Base-by-base conservation (phyloP, 1,140 invertebrate species). In the Akabosia matsudoensis region DNA sequence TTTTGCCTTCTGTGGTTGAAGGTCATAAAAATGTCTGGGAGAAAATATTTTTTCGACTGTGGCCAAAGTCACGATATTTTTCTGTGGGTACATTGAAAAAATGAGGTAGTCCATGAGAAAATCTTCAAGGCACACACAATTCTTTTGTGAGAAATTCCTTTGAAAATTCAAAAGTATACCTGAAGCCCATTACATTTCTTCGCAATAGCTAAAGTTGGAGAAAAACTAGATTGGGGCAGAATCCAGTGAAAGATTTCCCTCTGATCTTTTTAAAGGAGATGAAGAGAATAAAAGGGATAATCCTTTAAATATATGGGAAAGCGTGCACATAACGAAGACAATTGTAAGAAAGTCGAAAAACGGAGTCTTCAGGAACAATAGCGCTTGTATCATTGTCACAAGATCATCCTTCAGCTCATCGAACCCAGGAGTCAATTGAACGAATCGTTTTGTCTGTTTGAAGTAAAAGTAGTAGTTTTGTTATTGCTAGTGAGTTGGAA, bases 1-100 rank as follows among this genome's bases (percentile, higher is more conserved):
- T 45, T 45, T 45, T 45, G 7, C 37, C 37, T 45, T 45, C 18
- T 56, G 54, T 56, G 54, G 37, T 45, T 45, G 54, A 56, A 56
- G 54, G 10, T 56, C 54, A 24, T 56, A 56, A 56, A 56, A 56
- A 56, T 56, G 54, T 56, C 54, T 56, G 10, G 37, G 37, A 45
- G 18, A 45, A 45, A 45, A 10, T 10, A 10, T 45, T 45, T 45
- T 45, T 45, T 18, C 18, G 7, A 18, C 37, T 45, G 7, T 45
- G 37, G 37, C 37, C 18, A 10, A 18, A 45, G 37, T 45, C 37
- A 45, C 37, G 37, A 45, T 10, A 10, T 45, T 45, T 18, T 10
- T 7, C 7, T 18, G 7, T 45, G 37, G 37, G 18, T 45, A 18
- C 7, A 45, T 45, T 45, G 37, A 45, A 45, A 45, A 45, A 45